Base-by-base conservation (phyloP, 2,797 vertebrate species). In the Leptodactylus fallax region DNA sequence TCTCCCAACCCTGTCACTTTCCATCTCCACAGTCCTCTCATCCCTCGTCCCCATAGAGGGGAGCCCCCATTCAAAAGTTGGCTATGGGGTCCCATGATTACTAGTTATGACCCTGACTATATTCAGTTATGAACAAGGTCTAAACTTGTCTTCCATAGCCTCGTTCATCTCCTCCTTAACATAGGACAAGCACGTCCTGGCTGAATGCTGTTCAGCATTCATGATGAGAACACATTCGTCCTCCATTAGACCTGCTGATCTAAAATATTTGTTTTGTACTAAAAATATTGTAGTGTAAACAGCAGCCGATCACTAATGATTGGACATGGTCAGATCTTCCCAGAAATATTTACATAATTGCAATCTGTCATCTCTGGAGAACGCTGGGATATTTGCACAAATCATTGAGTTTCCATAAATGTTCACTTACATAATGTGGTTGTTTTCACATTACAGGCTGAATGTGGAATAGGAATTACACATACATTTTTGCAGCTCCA, bases 281-380 rank as follows among this genome's bases (percentile, higher is more conserved):
- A 86, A 89, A 86, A 86, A 86, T 89, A 71, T 83, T 86, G 51
- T 83, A 76, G 10, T 86, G 63, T 77, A 85, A 81, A 85, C 71
- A 89, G 77, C 25, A 81, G 69, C 72, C 69, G 83, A 78, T 86
- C 81, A 78, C 65, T 19, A 77, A 61, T 25, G 65, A 67, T 83
- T 86, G 71, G 49, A 85, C 51, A 61, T 36, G 7, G 78, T 82
- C 8, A 71, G 84, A 82, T 89, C 84, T 86, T 89, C 88, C 84
- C 85, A 89, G 84, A 86, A 89, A 27, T 85, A 83, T 89, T 89
- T 89, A 86, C 82, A 89, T 89, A 79, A 81, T 78, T 69, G 58
- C 67, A 76, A 47, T 45, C 47, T 71, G 67, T 56, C 86, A 83
- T 72, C 78, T 76, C 79, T 82, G 12, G 85, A 83, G 88, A 86